phyloP scores from a whole-genome alignment of 2,888 invertebrate species.

The Cantharis flavilabris region DNA sequence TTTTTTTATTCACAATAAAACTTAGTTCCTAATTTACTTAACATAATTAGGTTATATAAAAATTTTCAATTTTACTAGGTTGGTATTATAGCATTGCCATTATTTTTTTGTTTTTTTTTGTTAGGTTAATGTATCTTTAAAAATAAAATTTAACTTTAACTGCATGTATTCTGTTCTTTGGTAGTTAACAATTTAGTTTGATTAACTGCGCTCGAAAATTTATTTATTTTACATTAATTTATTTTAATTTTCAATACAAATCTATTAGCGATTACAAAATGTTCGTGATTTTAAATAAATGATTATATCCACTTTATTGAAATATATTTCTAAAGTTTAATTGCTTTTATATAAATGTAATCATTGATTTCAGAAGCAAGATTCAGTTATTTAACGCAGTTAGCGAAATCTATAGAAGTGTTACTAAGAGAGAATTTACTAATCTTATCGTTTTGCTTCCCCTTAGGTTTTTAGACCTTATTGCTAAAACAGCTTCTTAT shows the following conservation, averaged over 20 bases:
- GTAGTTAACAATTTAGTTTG: too few species aligned
- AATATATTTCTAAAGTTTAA: constrained; percentile 5
- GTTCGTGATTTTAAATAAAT: not conserved
- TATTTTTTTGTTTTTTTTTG: too few species aligned
- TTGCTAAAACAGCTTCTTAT: constrained; percentile 2
- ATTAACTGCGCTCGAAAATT: not conserved
- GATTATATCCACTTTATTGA: constrained; percentile 1
- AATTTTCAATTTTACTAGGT: not conserved
- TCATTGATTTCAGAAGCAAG: constrained; percentile 1
- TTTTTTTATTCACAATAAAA: not conserved
- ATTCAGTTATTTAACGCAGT: constrained; percentile 3
- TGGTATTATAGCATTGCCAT: too few species aligned
- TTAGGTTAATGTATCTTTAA: too few species aligned
- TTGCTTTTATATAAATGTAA: constrained; percentile 4
- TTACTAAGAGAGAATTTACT: constrained; percentile 3
- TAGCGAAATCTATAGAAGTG: constrained; percentile 1
- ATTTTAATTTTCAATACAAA: constrained; percentile 4
- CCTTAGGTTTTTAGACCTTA: not conserved
- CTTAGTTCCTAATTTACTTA: not conserved
- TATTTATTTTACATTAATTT: not conserved
- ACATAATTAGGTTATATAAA: not conserved
- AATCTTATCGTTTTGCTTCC: constrained; percentile 2
- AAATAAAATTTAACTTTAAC: too few species aligned
- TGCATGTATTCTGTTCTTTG: too few species aligned
- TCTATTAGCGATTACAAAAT: constrained; percentile 4